Percentiles rank a stretch among this genome's conserved stretches.
Conservation (phyloP, 2,113 vertebrate species). For the Siniperca knerii region DNA sequence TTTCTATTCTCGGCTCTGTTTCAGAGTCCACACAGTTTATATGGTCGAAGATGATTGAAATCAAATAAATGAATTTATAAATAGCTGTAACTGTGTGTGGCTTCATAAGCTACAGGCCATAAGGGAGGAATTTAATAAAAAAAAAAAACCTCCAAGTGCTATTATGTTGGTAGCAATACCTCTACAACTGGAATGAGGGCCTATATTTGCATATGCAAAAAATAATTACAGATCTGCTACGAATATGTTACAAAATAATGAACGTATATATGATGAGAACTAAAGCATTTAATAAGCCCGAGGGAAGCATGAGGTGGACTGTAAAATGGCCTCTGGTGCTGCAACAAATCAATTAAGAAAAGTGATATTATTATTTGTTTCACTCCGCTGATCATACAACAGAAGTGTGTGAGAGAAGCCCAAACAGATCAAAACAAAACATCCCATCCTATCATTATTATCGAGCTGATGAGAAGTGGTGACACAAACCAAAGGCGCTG, state of each 20-base stretch:
- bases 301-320: constrained; percentile 65
- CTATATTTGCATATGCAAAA: constrained; percentile 65
- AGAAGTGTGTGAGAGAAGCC: constrained; percentile 65
- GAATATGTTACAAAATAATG: constrained; percentile 72
- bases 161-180: constrained; percentile 61
- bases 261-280: constrained; percentile 62
- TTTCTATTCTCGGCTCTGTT: constrained; percentile 74
- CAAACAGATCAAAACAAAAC: constrained; percentile 61
- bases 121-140: constrained; percentile 42
- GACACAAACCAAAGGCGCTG: constrained; percentile 95
- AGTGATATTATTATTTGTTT: constrained; percentile 63
- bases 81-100: constrained; percentile 72
- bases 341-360: constrained; percentile 71
- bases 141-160: constrained; percentile 77
- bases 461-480: constrained; percentile 88
- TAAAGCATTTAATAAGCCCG: constrained; percentile 61
- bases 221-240: constrained; percentile 67
- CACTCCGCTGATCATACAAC: constrained; percentile 47
- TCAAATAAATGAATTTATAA: constrained; percentile 73
- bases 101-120: constrained; percentile 69
- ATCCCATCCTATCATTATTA: constrained; percentile 77
- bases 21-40: constrained; percentile 86
- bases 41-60: constrained; percentile 83
- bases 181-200: constrained; percentile 64
- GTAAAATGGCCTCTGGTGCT: constrained; percentile 73